Percentiles rank a stretch among this genome's conserved stretches.
phyloP scores from a whole-genome alignment of 2,113 vertebrate species.

The Piliocolobus tephrosceles region DNA sequence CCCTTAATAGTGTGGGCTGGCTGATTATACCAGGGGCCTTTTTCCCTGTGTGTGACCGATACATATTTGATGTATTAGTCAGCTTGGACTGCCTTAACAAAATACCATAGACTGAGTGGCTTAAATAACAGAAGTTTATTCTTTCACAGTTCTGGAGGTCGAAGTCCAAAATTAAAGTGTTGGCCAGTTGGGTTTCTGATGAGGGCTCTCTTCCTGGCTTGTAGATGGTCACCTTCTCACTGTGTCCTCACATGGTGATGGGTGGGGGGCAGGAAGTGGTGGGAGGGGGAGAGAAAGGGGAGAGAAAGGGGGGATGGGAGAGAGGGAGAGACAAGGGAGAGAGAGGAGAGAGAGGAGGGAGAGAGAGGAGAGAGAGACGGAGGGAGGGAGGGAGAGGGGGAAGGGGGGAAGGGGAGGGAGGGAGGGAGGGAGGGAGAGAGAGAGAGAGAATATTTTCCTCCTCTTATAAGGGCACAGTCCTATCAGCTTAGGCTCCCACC shows the following conservation, averaged over 20 bases:
- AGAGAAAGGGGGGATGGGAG: no score
- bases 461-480: neutral
- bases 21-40: neutral
- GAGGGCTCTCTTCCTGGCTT: neutral
- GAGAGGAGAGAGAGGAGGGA: no score
- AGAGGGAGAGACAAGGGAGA: no score
- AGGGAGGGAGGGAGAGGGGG: accelerated
- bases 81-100: neutral
- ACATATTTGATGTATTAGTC: neutral
- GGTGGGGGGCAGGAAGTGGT: no score
- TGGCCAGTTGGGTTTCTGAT: no score
- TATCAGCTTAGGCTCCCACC: neutral
- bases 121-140: no score
- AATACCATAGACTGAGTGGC: neutral
- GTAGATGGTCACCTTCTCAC: neutral
- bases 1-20: neutral
- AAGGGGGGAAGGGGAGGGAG: accelerated
- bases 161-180: no score
- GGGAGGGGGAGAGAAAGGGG: no score
- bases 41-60: neutral
- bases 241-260: neutral
- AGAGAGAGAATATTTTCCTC: neutral
- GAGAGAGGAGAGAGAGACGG: no score
- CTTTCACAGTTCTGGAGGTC: no score
- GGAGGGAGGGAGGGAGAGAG: no score